Base-by-base conservation (phyloP, 2,888 invertebrate genomes). In the Polyommatus icarus region DNA sequence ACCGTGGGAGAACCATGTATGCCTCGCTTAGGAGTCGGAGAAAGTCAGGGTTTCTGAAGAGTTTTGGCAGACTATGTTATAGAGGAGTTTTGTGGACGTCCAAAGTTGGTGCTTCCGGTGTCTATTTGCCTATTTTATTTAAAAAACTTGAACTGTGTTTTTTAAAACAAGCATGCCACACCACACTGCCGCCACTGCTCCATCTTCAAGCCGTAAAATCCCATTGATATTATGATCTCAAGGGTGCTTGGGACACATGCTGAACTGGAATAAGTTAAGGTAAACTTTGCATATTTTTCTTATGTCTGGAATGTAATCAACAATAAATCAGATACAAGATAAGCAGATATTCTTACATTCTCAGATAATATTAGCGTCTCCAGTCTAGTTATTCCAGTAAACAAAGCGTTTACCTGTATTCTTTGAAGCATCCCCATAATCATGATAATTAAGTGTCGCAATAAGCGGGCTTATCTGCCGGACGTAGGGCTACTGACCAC, bases 401-500 rank as follows among this genome's bases (percentile, higher is more conserved):
- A 79, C 81, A 82, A 83, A 80, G 77, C 79, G 76, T 77, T 73
- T 77, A 77, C 79, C 78, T 81, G 79, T 84, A 82, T 90, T 90
- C 89, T 87, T 86, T 88, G 89, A 89, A 90, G 85, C 87, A 87
- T 84, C 84, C 84, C 83, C 86, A 87, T 91, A 88, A 91, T 89
- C 88, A 89, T 91, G 89, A 91, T 92, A 91, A 92, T 91, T 91
- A 91, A 90, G 88, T 88, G 87, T 87, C 85, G 87, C 88, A 87
- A 88, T 87, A 84, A 87, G 85, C 82, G 82, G 59, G 82, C 86
- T 89, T 91, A 91, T 91, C 91, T 89, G 84, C 83, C 83, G 86
- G 86, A 86, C 85, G 86, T 83, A 83, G 81, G 87, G 87, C 89
- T 88, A 88, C 89, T 87, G 89, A 87, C 88, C 84, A 86, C 80